Conservation (phyloP, 2,797 vertebrate genomes). For the Distichodus sexfasciatus region DNA sequence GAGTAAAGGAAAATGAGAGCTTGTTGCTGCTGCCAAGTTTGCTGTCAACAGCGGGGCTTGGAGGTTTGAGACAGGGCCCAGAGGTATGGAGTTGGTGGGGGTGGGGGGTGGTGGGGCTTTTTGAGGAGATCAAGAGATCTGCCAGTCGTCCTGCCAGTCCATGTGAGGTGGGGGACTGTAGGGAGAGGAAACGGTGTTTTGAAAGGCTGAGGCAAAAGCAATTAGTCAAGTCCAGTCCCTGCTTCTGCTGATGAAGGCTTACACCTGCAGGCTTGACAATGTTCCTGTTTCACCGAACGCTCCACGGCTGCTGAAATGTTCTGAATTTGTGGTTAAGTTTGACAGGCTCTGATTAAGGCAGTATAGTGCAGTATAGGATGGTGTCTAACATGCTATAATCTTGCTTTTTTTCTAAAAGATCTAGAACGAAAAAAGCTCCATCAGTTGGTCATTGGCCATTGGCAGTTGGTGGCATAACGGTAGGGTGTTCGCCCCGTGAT, state of each 20-base stretch:
- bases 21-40: conserved; percentile 2
- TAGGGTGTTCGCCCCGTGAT: too few species aligned
- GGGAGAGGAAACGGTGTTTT: conserved; percentile 23
- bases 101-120: neutral
- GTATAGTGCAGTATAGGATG: too few species aligned
- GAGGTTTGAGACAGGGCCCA: conserved; percentile 27
- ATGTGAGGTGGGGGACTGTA: conserved; percentile 36
- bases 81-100: neutral
- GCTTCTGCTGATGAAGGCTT: neutral
- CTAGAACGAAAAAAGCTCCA: too few species aligned
- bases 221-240: neutral
- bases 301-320: neutral
- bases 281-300: too few species aligned
- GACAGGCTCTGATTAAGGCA: too few species aligned
- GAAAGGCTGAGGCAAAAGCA: conserved; percentile 38
- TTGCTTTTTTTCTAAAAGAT: too few species aligned
- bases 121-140: conserved; percentile 39
- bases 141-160: conserved; percentile 36
- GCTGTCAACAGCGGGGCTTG: conserved; percentile 40
- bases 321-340: too few species aligned
- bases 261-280: neutral
- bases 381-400: too few species aligned
- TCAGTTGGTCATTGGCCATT: too few species aligned
- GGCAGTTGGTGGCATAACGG: too few species aligned
- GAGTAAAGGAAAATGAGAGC: conserved; percentile 33